Conservation (phyloP, 2,797 vertebrate genomes). For the Salmo trutta region DNA sequence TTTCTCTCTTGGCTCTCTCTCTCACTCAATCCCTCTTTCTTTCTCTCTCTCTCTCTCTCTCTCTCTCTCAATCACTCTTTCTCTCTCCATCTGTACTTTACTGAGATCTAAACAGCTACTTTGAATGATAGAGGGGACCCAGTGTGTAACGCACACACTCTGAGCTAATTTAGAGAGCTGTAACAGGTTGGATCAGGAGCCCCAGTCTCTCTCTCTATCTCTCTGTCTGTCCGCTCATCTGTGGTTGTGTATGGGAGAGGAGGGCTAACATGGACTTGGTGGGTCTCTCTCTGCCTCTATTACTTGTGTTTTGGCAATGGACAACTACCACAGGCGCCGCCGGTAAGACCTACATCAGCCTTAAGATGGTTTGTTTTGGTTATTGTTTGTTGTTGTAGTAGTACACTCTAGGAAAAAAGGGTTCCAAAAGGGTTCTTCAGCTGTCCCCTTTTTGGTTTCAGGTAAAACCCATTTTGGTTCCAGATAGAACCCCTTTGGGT, state of each 20-base stretch:
- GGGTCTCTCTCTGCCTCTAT: constrained; percentile 59
- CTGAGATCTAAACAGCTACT: constrained; percentile 28
- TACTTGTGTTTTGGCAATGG: constrained; percentile 57
- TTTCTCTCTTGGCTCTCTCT: not conserved
- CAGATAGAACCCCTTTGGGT: no score
- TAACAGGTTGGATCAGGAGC: constrained; percentile 57
- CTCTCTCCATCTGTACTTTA: constrained; percentile 3
- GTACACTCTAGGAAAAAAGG: not conserved
- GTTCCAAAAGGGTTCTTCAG: no score
- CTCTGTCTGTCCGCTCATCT: constrained; percentile 47
- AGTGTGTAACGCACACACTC: constrained; percentile 32
- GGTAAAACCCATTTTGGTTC: not conserved
- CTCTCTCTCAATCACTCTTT: not conserved
- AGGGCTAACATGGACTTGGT: constrained; percentile 69
- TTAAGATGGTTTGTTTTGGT: constrained; percentile 25
- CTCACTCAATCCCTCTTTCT: not conserved
- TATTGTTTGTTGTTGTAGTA: constrained; percentile 11
- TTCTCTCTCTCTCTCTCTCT: constrained; percentile 1
- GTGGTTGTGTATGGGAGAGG: constrained; percentile 37
- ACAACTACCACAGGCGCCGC: constrained; percentile 45
- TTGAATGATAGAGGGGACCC: constrained; percentile 21
- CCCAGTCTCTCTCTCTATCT: constrained; percentile 32
- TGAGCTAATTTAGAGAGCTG: constrained; percentile 33
- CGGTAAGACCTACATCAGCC: constrained; percentile 66
- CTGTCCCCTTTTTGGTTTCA: no score